Conservation (phyloP, 2,797 vertebrate species). For the Pseudocheirus occidentalis region DNA sequence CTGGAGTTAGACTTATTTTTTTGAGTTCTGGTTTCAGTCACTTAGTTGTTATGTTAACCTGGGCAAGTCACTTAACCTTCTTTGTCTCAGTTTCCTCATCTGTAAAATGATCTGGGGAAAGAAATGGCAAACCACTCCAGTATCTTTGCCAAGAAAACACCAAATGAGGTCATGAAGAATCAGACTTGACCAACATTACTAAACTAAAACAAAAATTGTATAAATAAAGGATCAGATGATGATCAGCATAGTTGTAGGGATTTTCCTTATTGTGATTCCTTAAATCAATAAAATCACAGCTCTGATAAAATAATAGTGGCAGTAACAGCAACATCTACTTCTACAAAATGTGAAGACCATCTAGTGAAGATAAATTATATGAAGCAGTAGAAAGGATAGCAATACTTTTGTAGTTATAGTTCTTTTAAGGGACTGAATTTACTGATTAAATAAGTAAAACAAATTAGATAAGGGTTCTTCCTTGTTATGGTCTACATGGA, state of each 20-base stretch:
- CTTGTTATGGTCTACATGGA: neutral
- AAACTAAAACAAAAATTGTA: neutral
- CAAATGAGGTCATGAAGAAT: neutral
- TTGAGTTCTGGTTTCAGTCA: neutral
- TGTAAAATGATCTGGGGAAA: neutral
- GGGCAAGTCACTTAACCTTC: neutral
- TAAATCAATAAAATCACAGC: neutral
- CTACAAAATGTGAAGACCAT: neutral
- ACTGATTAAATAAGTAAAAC: neutral
- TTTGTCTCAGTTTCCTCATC: neutral
- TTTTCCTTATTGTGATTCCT: neutral
- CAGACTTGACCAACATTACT: neutral
- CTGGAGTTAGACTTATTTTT: neutral
- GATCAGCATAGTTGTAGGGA: neutral
- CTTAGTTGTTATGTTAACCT: neutral
- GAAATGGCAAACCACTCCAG: neutral
- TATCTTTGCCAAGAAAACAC: neutral
- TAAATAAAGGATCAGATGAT: neutral
- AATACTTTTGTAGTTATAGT: neutral
- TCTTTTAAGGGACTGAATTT: neutral
- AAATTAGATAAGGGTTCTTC: neutral
- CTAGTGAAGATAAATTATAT: neutral
- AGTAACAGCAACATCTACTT: neutral
- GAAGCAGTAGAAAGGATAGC: neutral
- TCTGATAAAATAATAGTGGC: neutral